Evolutionary conservation across 2,113 vertebrate species (phyloP).

Genomic region (Callospermophilus lateralis): DNA sequence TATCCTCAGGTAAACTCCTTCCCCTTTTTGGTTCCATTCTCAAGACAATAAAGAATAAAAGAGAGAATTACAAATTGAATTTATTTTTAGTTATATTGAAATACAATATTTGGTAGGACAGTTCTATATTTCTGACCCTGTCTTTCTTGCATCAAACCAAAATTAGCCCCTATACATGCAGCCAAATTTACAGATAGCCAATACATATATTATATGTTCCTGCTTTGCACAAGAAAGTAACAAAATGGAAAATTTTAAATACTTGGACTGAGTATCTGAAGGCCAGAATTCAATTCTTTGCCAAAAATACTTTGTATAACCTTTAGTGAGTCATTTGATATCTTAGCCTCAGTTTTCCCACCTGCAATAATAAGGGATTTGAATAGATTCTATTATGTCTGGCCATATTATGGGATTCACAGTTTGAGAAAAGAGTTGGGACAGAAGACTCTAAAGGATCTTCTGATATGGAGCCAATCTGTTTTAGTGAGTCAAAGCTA

Average conservation of each 20-base stretch:
- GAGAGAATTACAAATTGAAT: background rate
- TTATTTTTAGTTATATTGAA: background rate
- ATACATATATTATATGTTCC: background rate
- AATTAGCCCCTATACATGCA: background rate
- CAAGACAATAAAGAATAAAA: slow-evolving; percentile 19
- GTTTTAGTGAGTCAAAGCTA: background rate
- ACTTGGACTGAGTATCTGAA: background rate
- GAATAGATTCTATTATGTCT: background rate
- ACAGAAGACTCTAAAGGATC: background rate
- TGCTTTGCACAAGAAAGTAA: background rate
- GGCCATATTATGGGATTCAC: background rate
- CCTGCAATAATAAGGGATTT: background rate
- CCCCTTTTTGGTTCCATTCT: background rate
- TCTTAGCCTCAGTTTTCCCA: background rate
- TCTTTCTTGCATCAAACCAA: slow-evolving; percentile 36
- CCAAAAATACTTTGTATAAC: background rate
- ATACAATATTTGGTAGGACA: background rate
- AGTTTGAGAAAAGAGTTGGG: background rate
- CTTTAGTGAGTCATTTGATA: background rate
- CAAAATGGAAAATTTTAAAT: background rate
- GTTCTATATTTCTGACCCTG: background rate
- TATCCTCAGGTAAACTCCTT: background rate
- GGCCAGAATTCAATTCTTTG: background rate
- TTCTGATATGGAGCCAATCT: background rate
- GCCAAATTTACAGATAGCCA: background rate